Evolutionary conservation across 2,888 invertebrate species (phyloP).

Genomic region (Caenorhabditis panamensis): DNA sequence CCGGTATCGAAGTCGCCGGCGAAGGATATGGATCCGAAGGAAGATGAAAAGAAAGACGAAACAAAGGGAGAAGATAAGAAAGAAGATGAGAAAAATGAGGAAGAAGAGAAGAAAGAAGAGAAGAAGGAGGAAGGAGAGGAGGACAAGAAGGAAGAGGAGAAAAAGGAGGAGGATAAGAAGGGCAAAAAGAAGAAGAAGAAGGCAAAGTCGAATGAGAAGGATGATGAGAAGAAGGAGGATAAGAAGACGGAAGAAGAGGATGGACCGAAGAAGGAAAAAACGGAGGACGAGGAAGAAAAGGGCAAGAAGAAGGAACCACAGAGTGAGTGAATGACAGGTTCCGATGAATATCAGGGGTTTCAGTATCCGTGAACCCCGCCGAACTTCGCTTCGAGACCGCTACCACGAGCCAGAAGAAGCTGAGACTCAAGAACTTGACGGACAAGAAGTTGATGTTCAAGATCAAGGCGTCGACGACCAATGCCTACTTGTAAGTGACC

Average conservation of each 20-base stretch:
- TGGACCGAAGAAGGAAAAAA: conserved; percentile 10
- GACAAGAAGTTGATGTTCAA: conserved; percentile 44
- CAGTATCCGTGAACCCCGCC: conserved; percentile 10
- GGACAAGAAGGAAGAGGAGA: conserved; percentile 1
- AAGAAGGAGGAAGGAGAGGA: background rate
- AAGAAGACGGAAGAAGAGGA: conserved; percentile 16
- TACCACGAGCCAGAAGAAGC: conserved; percentile 36
- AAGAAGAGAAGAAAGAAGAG: no score
- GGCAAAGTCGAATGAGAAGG: background rate
- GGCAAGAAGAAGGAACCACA: conserved; percentile 11
- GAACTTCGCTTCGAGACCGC: conserved; percentile 20
- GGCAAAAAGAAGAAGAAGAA: conserved; percentile 11
- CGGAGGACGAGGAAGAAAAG: conserved; percentile 1
- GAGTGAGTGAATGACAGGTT: no score
- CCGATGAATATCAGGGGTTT: background rate
- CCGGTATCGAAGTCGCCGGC: no score
- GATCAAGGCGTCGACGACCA: conserved; percentile 28
- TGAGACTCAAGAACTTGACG: conserved; percentile 31
- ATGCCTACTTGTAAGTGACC: conserved; percentile 31
- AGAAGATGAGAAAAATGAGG: no score
- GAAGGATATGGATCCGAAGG: no score
- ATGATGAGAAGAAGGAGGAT: conserved; percentile 4
- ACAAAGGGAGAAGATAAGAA: no score
- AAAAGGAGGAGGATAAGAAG: conserved; percentile 13
- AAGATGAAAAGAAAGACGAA: no score